These are phyloP conservation scores for Drosophila eugracilis DNA, from an alignment of 1,140 invertebrate species.

Conservation along the genomic window DNA sequence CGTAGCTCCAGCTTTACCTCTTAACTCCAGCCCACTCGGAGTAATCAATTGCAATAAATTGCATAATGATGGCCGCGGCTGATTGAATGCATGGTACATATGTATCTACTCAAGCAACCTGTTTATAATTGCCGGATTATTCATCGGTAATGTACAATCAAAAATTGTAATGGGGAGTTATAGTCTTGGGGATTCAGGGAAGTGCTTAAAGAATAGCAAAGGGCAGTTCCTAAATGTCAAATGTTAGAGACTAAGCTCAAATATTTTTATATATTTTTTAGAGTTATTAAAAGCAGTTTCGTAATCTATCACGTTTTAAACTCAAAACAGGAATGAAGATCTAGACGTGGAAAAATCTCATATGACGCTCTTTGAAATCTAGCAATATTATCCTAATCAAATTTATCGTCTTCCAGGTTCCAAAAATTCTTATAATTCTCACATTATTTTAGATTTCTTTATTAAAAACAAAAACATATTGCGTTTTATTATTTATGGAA, in stretches of 20 bases:
- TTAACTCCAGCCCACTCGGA: slow-evolving; percentile 9
- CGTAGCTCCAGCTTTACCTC: slow-evolving; percentile 7
- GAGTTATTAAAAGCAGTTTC: neutral
- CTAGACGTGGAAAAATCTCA: neutral
- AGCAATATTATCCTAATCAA: neutral
- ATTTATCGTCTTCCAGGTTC: neutral
- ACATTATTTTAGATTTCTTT: neutral
- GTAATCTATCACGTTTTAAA: no score
- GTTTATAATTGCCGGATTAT: slow-evolving; percentile 52
- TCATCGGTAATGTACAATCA: slow-evolving; percentile 37
- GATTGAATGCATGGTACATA: slow-evolving; percentile 21
- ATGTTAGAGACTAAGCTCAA: neutral
- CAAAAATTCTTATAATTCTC: slow-evolving; percentile 1
- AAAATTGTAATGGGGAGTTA: slow-evolving; percentile 3
- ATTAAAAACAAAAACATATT: neutral
- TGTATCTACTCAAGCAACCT: slow-evolving; percentile 21
- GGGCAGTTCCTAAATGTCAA: neutral
- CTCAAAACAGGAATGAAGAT: neutral
- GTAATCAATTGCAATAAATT: slow-evolving; percentile 52
- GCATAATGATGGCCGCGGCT: slow-evolving; percentile 41
- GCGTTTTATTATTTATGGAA: neutral
- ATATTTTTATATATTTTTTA: neutral
- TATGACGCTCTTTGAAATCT: neutral
- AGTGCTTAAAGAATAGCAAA: neutral
- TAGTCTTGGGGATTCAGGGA: neutral